These are phyloP conservation scores for Lates calcarifer DNA, from an alignment of 2,113 vertebrate species.

Conservation along the genomic window DNA sequence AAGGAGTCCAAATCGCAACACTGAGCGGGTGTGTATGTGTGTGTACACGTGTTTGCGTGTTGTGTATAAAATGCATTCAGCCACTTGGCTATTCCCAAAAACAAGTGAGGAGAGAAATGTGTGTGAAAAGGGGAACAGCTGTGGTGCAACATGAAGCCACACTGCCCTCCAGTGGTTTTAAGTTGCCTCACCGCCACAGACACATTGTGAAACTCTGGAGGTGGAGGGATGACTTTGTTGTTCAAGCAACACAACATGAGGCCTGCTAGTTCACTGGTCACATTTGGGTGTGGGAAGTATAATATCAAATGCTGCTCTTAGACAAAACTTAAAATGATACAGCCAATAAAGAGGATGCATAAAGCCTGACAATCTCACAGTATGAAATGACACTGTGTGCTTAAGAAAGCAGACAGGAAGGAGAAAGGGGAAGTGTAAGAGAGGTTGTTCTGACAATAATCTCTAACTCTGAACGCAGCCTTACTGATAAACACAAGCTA, in stretches of 20 bases:
- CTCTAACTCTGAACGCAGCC: conserved; percentile 14
- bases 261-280: neutral
- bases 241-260: neutral
- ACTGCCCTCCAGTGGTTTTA: conserved; percentile 83
- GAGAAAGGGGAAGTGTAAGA: conserved; percentile 66
- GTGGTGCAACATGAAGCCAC: conserved; percentile 69
- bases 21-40: conserved; percentile 62
- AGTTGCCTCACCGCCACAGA: conserved; percentile 17
- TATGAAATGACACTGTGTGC: neutral
- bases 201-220: conserved; percentile 6
- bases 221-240: conserved; percentile 20
- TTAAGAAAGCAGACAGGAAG: conserved; percentile 57
- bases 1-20: conserved; percentile 80
- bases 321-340: neutral
- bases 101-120: conserved; percentile 43
- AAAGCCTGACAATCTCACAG: neutral
- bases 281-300: neutral
- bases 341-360: neutral
- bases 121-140: conserved; percentile 4
- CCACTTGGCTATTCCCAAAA: conserved; percentile 72
- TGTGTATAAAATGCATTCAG: conserved; percentile 74
- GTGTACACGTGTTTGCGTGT: conserved; percentile 59
- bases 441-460: conserved; percentile 40
- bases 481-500: neutral
- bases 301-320: conserved; percentile 3